Evolutionary conservation across 2,888 invertebrate genomes (phyloP), one percentile per base, ranked within the genome.

Genomic region (Drosophila testacea): DNA sequence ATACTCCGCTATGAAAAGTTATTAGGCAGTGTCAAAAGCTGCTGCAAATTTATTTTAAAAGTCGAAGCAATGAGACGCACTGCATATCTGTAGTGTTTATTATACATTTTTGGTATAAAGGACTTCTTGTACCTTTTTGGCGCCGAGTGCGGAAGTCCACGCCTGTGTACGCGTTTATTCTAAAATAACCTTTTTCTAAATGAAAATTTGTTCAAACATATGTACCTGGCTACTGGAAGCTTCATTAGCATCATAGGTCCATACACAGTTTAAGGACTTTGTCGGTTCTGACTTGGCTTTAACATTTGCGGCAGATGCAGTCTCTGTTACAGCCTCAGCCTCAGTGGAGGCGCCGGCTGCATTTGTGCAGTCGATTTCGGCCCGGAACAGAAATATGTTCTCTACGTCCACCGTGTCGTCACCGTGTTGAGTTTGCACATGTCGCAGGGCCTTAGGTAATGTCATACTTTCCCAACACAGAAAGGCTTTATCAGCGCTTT

Each of bases 371-470:
- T 41, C 46, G 41, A 85, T 39, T 56, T 72, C 71, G 65, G 66
- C 59, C 48, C 57, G 81, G 54, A 91, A 81, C 10, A 92, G 69
- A n/a, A 92, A 82, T 13, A 81, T 81, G 63, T 81, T 81, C n/a
- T 73, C 60, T 34, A 71, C 51, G 46, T 81, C 81, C n/a, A 77
- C 82, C 2, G 73, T 51, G 5, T 44, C 71, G 44, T 81, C 71
- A 6, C 82, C 81, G 41, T 81, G 81, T 47, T 81, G 81, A 7
- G 81, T 81, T 73, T 81, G 81, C 42, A 79, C 81, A 59, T 81
- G 81, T 16, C 79, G 73, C 30, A 78, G 41, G 9, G 61, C 59
- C 50, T 76, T 78, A 13, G 74, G 75, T 39, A 75, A 60, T 48
- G 78, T 81, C 81, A 80, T 81, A 52, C 30, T 69, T 36, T 48